phyloP scores from a whole-genome alignment of 2,113 vertebrate genomes.

The Chunga burmeisteri region DNA sequence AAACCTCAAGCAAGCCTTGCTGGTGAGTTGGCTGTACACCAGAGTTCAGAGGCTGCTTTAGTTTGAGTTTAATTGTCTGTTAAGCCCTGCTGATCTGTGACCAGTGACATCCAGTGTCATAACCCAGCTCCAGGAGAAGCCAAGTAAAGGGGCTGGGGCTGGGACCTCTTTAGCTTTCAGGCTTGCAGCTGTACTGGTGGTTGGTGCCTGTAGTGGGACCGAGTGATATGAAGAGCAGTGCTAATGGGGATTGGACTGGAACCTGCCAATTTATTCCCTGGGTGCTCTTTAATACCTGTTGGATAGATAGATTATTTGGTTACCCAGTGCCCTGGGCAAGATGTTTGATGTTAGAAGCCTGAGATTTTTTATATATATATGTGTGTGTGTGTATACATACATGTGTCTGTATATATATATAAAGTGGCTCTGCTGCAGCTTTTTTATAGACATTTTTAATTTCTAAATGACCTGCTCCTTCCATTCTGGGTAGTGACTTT shows the following conservation, averaged over 20 bases:
- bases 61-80: not conserved
- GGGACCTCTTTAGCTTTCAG: not conserved
- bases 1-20: not conserved
- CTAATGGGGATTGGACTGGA: not conserved
- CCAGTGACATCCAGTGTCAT: not conserved
- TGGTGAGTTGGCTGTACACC: not conserved
- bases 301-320: not conserved
- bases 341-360: not conserved
- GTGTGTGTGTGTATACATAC: accelerated
- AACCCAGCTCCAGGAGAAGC: not conserved
- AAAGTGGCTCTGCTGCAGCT: not conserved
- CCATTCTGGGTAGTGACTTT: not conserved
- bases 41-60: not conserved
- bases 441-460: not conserved
- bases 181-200: not conserved
- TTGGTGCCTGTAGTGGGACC: not conserved
- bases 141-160: not conserved
- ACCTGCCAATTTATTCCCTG: not conserved
- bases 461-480: not conserved
- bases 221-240: not conserved
- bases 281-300: not conserved
- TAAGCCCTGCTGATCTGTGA: not conserved
- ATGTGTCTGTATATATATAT: not conserved
- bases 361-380: not conserved
- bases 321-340: not conserved